phyloP scores from a whole-genome alignment of 2,888 invertebrate genomes.

The Oscheius myriophilus region DNA sequence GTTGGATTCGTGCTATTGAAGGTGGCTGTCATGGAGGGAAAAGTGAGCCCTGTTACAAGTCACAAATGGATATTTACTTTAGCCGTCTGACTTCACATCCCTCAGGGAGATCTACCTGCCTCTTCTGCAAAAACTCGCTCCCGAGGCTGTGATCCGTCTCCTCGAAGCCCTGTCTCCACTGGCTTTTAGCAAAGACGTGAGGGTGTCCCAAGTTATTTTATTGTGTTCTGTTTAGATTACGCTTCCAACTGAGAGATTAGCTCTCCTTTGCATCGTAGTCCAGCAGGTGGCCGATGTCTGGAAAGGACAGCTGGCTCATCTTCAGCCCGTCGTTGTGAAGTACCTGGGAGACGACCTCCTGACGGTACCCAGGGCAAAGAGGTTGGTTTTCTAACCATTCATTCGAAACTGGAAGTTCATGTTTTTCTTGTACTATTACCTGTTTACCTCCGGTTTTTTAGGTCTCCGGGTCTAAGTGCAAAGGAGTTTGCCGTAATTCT shows the following conservation, averaged over 20 bases:
- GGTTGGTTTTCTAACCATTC: slow-evolving; percentile 9
- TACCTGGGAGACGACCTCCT: slow-evolving; percentile 8
- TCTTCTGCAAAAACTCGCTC: neutral
- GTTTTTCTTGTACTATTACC: too few species aligned
- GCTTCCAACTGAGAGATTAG: neutral
- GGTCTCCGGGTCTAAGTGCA: slow-evolving; percentile 2
- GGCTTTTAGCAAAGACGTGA: neutral
- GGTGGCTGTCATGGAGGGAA: slow-evolving; percentile 11
- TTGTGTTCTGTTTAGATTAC: neutral
- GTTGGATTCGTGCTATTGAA: slow-evolving; percentile 12
- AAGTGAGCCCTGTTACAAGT: neutral
- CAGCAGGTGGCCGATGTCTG: slow-evolving; percentile 4
- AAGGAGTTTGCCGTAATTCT: slow-evolving; percentile 12
- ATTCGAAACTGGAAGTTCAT: too few species aligned
- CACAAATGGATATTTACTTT: neutral
- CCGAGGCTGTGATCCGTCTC: neutral
- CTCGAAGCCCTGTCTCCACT: neutral
- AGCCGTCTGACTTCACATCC: slow-evolving; percentile 1
- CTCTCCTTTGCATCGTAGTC: neutral
- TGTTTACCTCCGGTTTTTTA: neutral
- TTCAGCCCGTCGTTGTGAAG: neutral
- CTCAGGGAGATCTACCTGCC: slow-evolving; percentile 13
- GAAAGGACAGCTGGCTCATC: neutral
- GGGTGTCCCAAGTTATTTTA: neutral
- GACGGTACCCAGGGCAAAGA: slow-evolving; percentile 4